Percentiles rank a stretch among this genome's conserved stretches.
Evolutionary conservation across 2,797 vertebrate genomes (phyloP).

Genomic region (Microctenopoma steveboyesi): DNA sequence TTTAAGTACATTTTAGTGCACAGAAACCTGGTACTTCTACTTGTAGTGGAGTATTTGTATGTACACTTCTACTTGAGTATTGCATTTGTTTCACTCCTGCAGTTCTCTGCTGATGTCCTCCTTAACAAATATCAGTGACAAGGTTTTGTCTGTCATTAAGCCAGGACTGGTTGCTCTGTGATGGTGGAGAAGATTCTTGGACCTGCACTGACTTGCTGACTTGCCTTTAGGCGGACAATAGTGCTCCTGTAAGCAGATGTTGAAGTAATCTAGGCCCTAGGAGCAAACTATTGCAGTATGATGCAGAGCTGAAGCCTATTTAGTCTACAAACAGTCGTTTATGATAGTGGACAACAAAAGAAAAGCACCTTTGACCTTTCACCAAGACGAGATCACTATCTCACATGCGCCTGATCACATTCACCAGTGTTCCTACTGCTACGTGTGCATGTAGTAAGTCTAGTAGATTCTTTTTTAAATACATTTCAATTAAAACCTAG

Average conservation of each 20-base stretch:
- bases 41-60: too few species aligned
- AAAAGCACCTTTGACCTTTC: background rate
- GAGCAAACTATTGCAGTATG: slow-evolving; percentile 13
- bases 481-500: too few species aligned
- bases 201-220: slow-evolving; percentile 76
- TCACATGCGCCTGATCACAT: background rate
- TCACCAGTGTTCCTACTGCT: background rate
- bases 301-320: slow-evolving; percentile 23
- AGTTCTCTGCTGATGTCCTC: background rate
- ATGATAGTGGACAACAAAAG: background rate
- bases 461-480: too few species aligned
- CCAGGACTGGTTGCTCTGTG: slow-evolving; percentile 17
- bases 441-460: background rate
- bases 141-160: slow-evolving; percentile 9
- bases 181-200: slow-evolving; percentile 65
- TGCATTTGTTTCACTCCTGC: too few species aligned
- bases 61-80: too few species aligned
- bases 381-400: background rate
- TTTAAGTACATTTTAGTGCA: too few species aligned
- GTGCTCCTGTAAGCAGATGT: slow-evolving; percentile 57
- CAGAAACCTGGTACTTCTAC: too few species aligned
- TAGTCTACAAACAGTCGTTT: slow-evolving; percentile 23
- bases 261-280: slow-evolving; percentile 23
- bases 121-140: background rate
- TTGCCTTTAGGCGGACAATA: slow-evolving; percentile 64